Evolutionary conservation across 1,140 invertebrate genomes (phyloP), one percentile per base, ranked within the genome.

Genomic region (Eulimnadia texana): DNA sequence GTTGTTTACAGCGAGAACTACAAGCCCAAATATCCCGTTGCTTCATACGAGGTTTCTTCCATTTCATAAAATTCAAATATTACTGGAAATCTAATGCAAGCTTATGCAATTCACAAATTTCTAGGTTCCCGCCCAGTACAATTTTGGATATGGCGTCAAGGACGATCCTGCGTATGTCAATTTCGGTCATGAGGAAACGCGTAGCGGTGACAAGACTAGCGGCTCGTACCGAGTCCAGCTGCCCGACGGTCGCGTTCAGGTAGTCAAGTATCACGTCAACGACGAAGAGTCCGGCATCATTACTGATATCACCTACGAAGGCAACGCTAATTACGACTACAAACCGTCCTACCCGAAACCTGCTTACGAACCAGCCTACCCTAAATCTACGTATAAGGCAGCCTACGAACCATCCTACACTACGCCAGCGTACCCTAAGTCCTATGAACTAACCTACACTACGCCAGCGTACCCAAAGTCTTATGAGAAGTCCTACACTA

Each of bases 271-370:
- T 60, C 28, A 56, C 3, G 67, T 64, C 13, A 61, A 66, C 50
- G 42, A 68, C 25, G 60, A 62, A n/a, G 52, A 63, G 20, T 57
- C 61, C 16, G 66, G 66, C 3, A 68, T 67, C 59, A 56, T 66
- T 27, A 67, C 67, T 3, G 64, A 68, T 2, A 66, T 68, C n/a
- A 64, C 61, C 28, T 69, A 69, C 67, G 60, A 65, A n/a, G 66
- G 67, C 1, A 66, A 63, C 20, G 62, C 66, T 27, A 51, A 42
- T 16, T 9, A 6, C 33, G 33, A 42, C 33, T 42, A 42, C 33
- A 42, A 42, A 42, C 33, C 33, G 6, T 6, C 33, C 33, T 42
- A 42, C 33, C 33, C 33, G 6, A 42, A 42, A 42, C 6, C 33
- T 16, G 33, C 33, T 16, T 42, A 42, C 33, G 33, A 42, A 42